Conservation (phyloP, 1,140 invertebrate genomes). For the Anastrepha obliqua region DNA sequence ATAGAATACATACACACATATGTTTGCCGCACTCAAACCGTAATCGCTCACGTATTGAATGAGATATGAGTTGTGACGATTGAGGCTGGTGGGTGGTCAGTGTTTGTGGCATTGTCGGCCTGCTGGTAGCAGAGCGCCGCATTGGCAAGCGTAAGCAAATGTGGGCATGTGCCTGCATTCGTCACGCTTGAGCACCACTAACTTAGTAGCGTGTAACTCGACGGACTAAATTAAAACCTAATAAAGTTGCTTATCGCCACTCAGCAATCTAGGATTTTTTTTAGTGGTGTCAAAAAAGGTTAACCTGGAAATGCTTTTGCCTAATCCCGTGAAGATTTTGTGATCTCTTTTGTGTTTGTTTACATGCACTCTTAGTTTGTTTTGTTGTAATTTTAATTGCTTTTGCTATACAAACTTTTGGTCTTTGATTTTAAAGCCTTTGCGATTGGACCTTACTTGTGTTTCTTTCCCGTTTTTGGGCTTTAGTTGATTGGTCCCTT, state of each 20-base stretch:
- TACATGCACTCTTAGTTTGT: background rate
- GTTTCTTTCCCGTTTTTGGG: background rate
- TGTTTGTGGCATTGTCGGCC: background rate
- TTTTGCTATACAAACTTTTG: background rate
- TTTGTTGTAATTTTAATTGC: too few relatives aligned
- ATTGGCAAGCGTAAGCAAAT: too few relatives aligned
- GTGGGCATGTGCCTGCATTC: background rate
- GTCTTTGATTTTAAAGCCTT: background rate
- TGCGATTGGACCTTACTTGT: background rate
- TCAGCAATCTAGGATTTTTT: background rate
- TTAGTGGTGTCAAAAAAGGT: background rate
- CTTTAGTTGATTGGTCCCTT: background rate
- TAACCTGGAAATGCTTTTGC: too few relatives aligned
- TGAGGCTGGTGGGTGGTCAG: too few relatives aligned
- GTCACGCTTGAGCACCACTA: background rate
- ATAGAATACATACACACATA: too few relatives aligned
- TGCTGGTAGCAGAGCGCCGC: background rate
- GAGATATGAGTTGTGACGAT: background rate
- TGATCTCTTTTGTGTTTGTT: background rate
- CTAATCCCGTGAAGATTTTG: background rate
- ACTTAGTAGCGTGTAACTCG: background rate
- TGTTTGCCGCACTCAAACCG: background rate
- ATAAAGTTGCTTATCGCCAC: constrained; percentile 8
- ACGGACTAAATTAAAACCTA: constrained; percentile 6
- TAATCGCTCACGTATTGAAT: background rate